phyloP scores from a whole-genome alignment of 2,888 invertebrate species.

The Trissonchulus latispiculum region DNA sequence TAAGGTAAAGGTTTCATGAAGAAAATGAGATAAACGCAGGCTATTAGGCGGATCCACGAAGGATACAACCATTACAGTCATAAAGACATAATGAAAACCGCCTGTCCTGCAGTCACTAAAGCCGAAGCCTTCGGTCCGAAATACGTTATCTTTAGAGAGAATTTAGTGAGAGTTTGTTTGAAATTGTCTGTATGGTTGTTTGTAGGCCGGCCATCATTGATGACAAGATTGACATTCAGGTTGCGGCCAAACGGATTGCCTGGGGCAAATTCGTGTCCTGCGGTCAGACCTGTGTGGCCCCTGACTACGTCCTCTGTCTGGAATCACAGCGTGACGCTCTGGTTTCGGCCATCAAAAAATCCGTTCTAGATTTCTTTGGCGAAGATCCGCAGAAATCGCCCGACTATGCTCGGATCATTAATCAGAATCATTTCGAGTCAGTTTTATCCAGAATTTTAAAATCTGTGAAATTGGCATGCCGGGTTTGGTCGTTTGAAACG shows the following conservation, averaged over 20 bases:
- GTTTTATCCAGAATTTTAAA: too few species aligned
- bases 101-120: too few species aligned
- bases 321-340: constrained; percentile 46
- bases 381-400: constrained; percentile 65
- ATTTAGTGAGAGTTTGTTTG: too few species aligned
- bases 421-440: constrained; percentile 66
- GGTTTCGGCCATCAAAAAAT: constrained; percentile 56
- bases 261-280: constrained; percentile 89
- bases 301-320: constrained; percentile 30
- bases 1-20: too few species aligned
- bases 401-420: constrained; percentile 75
- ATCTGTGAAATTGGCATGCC: too few species aligned
- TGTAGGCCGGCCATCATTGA: constrained; percentile 81
- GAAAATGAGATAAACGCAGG: too few species aligned
- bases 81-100: too few species aligned
- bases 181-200: constrained; percentile 24
- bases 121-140: too few species aligned
- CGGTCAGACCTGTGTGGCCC: constrained; percentile 88
- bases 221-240: constrained; percentile 60
- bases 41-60: too few species aligned
- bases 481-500: too few species aligned
- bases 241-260: constrained; percentile 67
- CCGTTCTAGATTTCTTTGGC: constrained; percentile 71
- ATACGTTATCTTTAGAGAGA: too few species aligned
- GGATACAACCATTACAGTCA: too few species aligned